phyloP scores from a whole-genome alignment of 2,113 vertebrate species.

The Philantomba maxwellii region DNA sequence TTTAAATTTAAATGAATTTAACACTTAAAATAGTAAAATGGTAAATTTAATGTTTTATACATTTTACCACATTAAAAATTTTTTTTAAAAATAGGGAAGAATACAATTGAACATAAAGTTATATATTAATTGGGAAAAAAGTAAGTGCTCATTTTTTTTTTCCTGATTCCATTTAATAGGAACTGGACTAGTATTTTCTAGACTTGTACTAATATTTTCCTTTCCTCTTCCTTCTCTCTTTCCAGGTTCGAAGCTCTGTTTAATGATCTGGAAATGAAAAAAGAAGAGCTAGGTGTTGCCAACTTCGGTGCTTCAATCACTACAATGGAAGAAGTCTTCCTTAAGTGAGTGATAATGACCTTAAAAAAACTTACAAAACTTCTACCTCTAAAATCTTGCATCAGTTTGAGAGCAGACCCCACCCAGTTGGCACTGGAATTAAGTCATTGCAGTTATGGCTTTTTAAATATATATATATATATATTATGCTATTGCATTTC shows the following conservation, averaged over 20 bases:
- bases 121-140: neutral
- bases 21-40: neutral
- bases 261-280: conserved; percentile 89
- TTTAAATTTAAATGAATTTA: neutral
- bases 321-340: conserved; percentile 97
- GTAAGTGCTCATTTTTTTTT: neutral
- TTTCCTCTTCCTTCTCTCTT: neutral
- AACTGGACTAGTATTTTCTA: neutral
- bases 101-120: neutral
- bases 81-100: too few relatives aligned
- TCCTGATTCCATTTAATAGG: neutral
- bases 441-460: neutral
- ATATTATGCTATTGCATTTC: neutral
- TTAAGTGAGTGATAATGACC: conserved; percentile 81
- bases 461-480: neutral
- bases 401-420: neutral
- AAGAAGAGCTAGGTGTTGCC: conserved; percentile 88
- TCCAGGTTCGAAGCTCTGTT: conserved; percentile 92
- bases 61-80: neutral
- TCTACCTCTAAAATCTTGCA: neutral
- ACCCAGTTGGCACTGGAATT: neutral
- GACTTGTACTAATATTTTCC: neutral
- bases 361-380: neutral
- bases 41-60: neutral
- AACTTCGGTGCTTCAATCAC: conserved; percentile 92